Evolutionary conservation across 2,797 vertebrate genomes (phyloP), one percentile per base, ranked within the genome.

Genomic region (Gymnoscopelus braueri): DNA sequence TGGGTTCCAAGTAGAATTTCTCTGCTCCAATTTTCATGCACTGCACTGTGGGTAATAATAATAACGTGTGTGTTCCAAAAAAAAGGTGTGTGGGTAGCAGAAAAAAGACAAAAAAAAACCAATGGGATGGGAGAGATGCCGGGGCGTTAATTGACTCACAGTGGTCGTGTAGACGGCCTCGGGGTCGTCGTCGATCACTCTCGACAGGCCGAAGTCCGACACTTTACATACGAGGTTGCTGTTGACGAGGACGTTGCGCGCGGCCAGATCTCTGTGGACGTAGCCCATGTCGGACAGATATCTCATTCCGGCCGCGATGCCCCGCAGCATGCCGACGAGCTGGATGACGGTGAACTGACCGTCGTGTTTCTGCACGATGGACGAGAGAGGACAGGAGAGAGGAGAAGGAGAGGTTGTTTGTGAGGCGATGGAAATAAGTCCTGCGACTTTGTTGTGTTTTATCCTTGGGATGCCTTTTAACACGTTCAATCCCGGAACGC

Each of bases 211-310:
- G 63, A 99, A 99, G 92, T 99, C 97, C n/a, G 97, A 99, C 82
- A 99, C 98, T 95, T 99, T 99, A 89, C 98, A 99, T 81, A 99
- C 97, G 60, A 98, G 97, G 89, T 99, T 99, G 93, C 98, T 99
- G 94, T 99, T 99, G 94, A 99, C 96, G 66, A 99, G 96, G 91
- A 99, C 96, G 93, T 99, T 99, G 56, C 97, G 95, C 1, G 97
- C 97, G 3, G 97, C 98, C 82, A 99, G 95, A 88, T 99, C 97
- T 78, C 97, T 95, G 91, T 99, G 98, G 86, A 99, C 96, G 2
- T 99, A 99, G 90, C 97, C 97, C 97, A 99, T 98, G 79, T 99
- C 98, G 0, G 97, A 96, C 75, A 99, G 95, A 83, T 99, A 99
- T 87, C 96, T 95, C 97, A 99, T 99, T 80, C 98, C 98, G 0